Percentiles rank a stretch among this genome's conserved stretches.
Conservation (phyloP, 2,797 vertebrate species). For the Microcaecilia unicolor region DNA sequence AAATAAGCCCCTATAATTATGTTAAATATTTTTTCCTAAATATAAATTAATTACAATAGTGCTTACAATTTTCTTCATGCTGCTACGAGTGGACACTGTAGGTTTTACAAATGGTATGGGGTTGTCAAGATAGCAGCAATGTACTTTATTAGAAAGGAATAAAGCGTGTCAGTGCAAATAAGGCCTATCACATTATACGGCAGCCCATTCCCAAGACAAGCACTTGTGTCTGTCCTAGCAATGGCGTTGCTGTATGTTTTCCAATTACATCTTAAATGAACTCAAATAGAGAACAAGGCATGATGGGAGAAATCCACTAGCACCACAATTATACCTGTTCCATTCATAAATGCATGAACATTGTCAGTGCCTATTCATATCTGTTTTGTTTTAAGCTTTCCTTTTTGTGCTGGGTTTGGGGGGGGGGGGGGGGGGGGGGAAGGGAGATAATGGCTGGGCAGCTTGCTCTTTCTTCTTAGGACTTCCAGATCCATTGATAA, state of each 20-base stretch:
- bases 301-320: conserved; percentile 38
- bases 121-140: conserved; percentile 4
- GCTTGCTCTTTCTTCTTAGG: no score
- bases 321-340: conserved; percentile 32
- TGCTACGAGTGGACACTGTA: conserved; percentile 2
- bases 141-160: conserved; percentile 39
- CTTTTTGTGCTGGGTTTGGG: no score
- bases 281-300: conserved; percentile 36
- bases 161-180: conserved; percentile 41
- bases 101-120: conserved; percentile 32
- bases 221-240: conserved; percentile 36
- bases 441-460: no score
- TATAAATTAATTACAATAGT: conserved; percentile 9
- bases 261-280: conserved; percentile 50
- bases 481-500: no score
- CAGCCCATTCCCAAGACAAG: conserved; percentile 31
- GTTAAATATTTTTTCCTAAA: no score
- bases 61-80: conserved; percentile 27
- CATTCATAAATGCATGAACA: conserved; percentile 19
- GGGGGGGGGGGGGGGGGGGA: no score
- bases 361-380: conserved; percentile 12
- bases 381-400: conserved; percentile 2
- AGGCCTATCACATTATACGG: conserved; percentile 38
- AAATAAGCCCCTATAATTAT: no score
- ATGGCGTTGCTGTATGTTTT: conserved; percentile 47